Base-by-base conservation (phyloP, 1,140 invertebrate species). In the Contarinia nasturtii region DNA sequence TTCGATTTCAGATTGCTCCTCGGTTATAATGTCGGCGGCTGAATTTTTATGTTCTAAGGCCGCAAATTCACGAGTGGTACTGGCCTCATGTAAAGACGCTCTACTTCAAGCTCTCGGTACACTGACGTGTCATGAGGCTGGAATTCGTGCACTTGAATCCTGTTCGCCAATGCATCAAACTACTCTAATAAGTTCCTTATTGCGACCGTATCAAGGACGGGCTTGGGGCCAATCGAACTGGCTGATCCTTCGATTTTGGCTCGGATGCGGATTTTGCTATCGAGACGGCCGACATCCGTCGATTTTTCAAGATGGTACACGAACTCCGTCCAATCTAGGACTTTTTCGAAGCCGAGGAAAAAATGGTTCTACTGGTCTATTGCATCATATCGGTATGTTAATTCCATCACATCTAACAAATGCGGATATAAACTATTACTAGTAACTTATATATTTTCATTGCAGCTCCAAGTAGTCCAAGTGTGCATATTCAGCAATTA, bases 171-270 rank as follows among this genome's bases (percentile, higher is more conserved):
- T 54, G 44, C 68, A 78, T 56, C 73, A 75, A 50, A 57, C 70
- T 38, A 67, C 63, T 8, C 72, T 87, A 64, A 71, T 86, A 0
- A 69, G 70, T 15, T 74, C 76, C 49, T 60, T 88, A 19, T 61
- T 86, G 10, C 71, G 75, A 17, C 84, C 85, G 1, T 87, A 86
- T 57, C 82, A 87, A 57, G 84, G 83, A 54, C 66, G 83, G 27
- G 80, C 82, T 0, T 88, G 85, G 85, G 84, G 82, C 0, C 83
- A 88, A 53, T 84, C 80, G 27, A 88, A 88, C 63, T 88, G 84
- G 80, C 76, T 88, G 41, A 61, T 90, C 7, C 75, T 87, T 5
- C 67, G 84, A 48, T 81, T 89, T 53, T 90, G 86, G 86, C 74
- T 86, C 62, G 86, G 86, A 1, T 71, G 77, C 56, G 85, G 83